A percentile compares a stretch with the other conserved stretches of the same genome.
phyloP scores from a whole-genome alignment of 2,888 invertebrate genomes.

The Fragum whitleyi region DNA sequence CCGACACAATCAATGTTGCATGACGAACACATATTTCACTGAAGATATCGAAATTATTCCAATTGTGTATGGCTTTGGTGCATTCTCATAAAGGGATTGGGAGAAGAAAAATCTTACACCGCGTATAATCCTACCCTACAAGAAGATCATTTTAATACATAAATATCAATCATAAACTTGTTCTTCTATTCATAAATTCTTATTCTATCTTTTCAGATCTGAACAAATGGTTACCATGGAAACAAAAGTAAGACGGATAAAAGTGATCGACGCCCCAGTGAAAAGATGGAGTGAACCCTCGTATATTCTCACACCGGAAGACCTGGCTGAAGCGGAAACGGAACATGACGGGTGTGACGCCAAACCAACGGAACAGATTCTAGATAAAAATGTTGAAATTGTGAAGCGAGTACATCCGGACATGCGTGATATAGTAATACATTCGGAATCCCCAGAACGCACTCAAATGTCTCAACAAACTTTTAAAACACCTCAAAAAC shows the following conservation, averaged over 20 bases:
- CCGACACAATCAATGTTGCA: too few relatives aligned
- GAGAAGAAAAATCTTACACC: too few relatives aligned
- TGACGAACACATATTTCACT: too few relatives aligned
- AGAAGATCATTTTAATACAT: too few relatives aligned
- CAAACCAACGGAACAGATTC: not conserved
- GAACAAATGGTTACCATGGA: conserved; percentile 36
- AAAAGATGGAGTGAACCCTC: conserved; percentile 58
- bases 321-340: conserved; percentile 46
- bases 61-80: too few relatives aligned
- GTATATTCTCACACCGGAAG: conserved; percentile 57
- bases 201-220: conserved; percentile 20
- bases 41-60: too few relatives aligned
- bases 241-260: conserved; percentile 40
- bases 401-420: conserved; percentile 42
- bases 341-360: conserved; percentile 31
- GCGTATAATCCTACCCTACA: too few relatives aligned
- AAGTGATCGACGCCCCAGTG: conserved; percentile 44
- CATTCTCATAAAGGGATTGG: too few relatives aligned
- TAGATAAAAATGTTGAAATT: conserved; percentile 33
- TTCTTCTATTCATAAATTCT: too few relatives aligned
- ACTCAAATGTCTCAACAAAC: not conserved
- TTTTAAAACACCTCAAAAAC: conserved; percentile 54
- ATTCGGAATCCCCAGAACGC: conserved; percentile 34
- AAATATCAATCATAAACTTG: too few relatives aligned
- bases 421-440: conserved; percentile 54